Evolutionary conservation across 2,113 vertebrate species (phyloP).

Genomic region (Ptyas mucosa): DNA sequence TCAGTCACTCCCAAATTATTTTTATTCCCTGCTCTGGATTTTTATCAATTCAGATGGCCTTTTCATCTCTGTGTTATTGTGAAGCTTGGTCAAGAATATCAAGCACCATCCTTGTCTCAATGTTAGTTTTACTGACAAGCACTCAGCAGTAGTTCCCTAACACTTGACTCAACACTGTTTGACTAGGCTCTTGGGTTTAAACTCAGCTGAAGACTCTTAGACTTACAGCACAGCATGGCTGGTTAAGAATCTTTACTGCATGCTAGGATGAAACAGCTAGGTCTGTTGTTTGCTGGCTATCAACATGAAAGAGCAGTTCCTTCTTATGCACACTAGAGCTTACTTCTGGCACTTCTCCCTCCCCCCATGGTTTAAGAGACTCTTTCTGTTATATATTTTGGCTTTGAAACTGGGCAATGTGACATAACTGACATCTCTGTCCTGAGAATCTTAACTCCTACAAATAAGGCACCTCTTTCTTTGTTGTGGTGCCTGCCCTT

Average conservation of each 20-base stretch:
- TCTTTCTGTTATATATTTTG: not conserved
- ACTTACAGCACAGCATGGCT: not conserved
- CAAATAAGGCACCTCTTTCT: not conserved
- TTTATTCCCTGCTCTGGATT: not conserved
- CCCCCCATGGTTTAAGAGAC: not conserved
- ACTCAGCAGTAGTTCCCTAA: not conserved
- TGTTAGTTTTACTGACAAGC: not conserved
- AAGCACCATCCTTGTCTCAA: not conserved
- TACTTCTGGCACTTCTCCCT: not conserved
- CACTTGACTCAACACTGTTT: not conserved
- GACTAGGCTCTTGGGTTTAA: not conserved
- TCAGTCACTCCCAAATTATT: not conserved
- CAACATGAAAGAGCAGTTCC: not conserved
- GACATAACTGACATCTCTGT: not conserved
- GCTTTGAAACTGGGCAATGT: not conserved
- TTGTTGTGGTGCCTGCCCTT: not conserved
- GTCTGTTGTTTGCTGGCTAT: not conserved
- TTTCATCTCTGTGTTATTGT: not conserved
- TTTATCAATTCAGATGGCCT: not conserved
- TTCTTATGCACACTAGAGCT: not conserved
- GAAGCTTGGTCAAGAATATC: not conserved
- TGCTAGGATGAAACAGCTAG: not conserved
- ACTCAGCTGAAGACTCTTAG: not conserved
- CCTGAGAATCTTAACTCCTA: not conserved
- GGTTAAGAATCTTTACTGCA: not conserved